phyloP scores from a whole-genome alignment of 2,797 vertebrate species.

The Melopsittacus undulatus region DNA sequence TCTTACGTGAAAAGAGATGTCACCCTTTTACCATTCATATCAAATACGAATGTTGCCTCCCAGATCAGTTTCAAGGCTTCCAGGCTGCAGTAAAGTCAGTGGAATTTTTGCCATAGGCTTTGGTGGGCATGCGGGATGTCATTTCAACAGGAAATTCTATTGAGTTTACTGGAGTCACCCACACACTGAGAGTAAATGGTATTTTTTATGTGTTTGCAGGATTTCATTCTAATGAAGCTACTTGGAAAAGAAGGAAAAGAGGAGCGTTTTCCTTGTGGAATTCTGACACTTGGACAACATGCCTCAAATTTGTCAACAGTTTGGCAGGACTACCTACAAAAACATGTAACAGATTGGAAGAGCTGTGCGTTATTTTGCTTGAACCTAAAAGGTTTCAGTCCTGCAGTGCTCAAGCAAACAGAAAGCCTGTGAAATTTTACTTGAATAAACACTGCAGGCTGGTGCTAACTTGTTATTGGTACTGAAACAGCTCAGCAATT shows the following conservation, averaged over 20 bases:
- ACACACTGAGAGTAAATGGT: neutral
- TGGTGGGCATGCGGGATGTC: neutral
- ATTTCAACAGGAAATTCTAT: neutral
- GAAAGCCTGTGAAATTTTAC: constrained; percentile 50
- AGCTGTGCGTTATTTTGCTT: constrained; percentile 3
- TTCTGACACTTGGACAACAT: neutral
- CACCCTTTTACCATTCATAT: neutral
- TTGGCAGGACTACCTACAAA: neutral
- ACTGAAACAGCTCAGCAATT: constrained; percentile 25
- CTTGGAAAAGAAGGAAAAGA: neutral
- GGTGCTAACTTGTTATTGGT: constrained; percentile 52
- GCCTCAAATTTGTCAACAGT: constrained; percentile 2
- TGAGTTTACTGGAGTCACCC: neutral
- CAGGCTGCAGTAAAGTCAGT: neutral
- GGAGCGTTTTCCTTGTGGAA: neutral
- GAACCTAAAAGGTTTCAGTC: constrained; percentile 10
- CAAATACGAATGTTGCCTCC: neutral
- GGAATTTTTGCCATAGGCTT: neutral
- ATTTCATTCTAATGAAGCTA: neutral
- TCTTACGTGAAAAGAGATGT: constrained; percentile 9
- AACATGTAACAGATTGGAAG: neutral
- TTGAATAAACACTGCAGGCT: constrained; percentile 51
- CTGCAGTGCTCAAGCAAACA: constrained; percentile 31
- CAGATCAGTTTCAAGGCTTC: neutral
- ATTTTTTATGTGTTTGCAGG: neutral